Percentiles rank a stretch among this genome's conserved stretches.
phyloP scores from a whole-genome alignment of 1,140 invertebrate genomes.

The Venustaconcha ellipsiformis region DNA sequence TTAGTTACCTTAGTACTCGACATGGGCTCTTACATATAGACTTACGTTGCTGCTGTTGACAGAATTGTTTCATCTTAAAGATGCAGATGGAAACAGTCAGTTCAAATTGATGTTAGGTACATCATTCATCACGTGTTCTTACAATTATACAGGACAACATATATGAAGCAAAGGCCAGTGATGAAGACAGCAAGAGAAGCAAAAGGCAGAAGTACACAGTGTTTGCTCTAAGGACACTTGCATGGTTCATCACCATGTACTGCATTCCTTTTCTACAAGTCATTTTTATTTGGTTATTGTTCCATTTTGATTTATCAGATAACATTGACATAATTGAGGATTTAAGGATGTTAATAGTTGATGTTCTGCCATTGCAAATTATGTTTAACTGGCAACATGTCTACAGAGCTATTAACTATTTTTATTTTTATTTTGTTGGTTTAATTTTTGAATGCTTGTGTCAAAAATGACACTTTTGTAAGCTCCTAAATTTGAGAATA shows the following conservation, averaged over 20 bases:
- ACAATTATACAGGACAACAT: conserved; percentile 39
- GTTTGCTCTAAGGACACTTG: conserved; percentile 21
- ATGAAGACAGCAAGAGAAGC: conserved; percentile 20
- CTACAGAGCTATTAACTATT: not conserved
- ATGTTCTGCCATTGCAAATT: not conserved
- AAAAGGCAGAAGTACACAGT: conserved; percentile 33
- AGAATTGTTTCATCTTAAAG: no score
- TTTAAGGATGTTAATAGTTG: not conserved
- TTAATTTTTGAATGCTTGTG: no score
- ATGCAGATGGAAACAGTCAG: no score
- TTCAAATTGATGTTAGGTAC: no score
- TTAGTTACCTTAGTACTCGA: no score
- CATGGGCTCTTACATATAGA: no score
- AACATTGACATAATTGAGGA: not conserved
- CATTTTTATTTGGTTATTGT: not conserved
- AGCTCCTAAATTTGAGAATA: no score
- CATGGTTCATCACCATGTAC: conserved; percentile 48
- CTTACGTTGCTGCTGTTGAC: no score
- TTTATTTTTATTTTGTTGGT: not conserved
- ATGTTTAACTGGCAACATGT: not conserved
- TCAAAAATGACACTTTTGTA: no score
- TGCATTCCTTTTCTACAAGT: no score
- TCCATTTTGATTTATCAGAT: not conserved
- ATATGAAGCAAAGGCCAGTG: conserved; percentile 40
- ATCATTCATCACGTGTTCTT: no score